Base-by-base conservation (phyloP, 2,113 vertebrate species). In the Aspiorhynchus laticeps region DNA sequence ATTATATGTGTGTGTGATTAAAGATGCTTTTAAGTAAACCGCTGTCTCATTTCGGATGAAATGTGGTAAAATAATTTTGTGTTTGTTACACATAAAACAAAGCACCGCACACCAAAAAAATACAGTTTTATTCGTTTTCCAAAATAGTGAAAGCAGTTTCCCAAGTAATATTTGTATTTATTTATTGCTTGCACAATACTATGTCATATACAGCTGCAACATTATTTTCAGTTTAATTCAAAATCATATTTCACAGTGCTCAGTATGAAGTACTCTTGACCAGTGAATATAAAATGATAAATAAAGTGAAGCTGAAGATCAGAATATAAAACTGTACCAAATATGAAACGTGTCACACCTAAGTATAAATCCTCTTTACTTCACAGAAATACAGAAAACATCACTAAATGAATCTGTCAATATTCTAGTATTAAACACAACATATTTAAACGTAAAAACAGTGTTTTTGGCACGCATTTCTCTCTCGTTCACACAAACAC, bases 281-380 rank as follows among this genome's bases (percentile, higher is more conserved):
- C 19, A 73, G 36, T 78, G 75, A 53, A 53, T 31, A 53, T 56
- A 56, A 78, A 78, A 77, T 33, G 4, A 24, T 79, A 15, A 51
- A 76, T 76, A 53, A 78, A 76, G 26, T 46, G 12, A 46, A 28
- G 3, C 2, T 76, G 11, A n/a, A 8, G 8, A n/a, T 61, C n/a
- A 77, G n/a, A 77, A 51, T 77, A 77, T 31, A 77, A 79, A 79
- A 79, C 48, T n/a, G n/a, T n/a, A n/a, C n/a, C n/a, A n/a, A 26
- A n/a, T 46, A 46, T 79, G 76, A 79, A 24, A 78, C 4, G 17
- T 33, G n/a, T n/a, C 12, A n/a, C 46, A 77, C 28, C n/a, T n/a
- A n/a, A n/a, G 28, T 21, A 19, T 36, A 69, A 69, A 69, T 19
- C 7, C 31, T 9, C 15, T 69, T 53, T 7, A 41, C 41, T 41